phyloP scores from a whole-genome alignment of 2,797 vertebrate genomes.

The Argya squamiceps region DNA sequence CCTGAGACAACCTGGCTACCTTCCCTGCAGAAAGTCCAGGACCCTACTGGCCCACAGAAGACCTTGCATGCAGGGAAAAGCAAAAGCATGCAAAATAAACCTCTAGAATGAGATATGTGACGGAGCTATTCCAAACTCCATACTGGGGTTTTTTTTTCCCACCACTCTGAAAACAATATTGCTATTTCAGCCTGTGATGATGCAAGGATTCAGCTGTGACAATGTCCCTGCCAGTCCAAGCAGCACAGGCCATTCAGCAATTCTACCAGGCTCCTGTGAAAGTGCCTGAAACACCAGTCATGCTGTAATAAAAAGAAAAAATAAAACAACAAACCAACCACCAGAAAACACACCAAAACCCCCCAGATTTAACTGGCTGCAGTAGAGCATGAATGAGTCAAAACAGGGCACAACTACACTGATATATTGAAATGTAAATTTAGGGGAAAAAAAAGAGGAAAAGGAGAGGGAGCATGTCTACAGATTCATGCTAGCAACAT shows the following conservation, averaged over 20 bases:
- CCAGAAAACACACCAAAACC: background rate
- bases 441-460: background rate
- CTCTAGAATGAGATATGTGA: background rate
- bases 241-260: background rate
- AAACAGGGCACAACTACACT: background rate
- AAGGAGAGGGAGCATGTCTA: rapidly evolving
- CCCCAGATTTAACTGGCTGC: background rate
- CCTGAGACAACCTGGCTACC: background rate
- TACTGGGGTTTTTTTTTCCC: background rate
- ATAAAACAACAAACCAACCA: too few relatives aligned
- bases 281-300: background rate
- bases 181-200: background rate
- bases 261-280: background rate
- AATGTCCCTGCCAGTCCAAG: background rate
- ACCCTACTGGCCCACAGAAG: background rate
- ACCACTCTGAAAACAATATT: background rate
- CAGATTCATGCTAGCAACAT: background rate
- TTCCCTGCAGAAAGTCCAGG: background rate
- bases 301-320: background rate
- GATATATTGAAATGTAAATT: background rate
- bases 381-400: background rate
- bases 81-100: background rate
- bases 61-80: background rate
- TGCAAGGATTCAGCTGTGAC: background rate
- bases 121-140: background rate